Base-by-base conservation (phyloP, 1,140 invertebrate genomes). In the Vanessa atalanta region DNA sequence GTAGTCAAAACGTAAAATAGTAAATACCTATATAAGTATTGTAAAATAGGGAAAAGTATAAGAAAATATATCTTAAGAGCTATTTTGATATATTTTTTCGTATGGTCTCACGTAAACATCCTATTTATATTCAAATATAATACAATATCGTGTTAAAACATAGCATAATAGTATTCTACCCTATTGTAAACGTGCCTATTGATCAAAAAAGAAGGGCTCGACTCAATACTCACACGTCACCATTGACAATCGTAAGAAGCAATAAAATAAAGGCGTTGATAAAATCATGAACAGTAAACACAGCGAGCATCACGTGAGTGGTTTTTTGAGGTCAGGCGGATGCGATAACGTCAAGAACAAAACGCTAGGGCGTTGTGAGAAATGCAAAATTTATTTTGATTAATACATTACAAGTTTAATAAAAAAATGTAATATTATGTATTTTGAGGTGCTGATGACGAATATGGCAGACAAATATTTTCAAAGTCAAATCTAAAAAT, bases 251-350 rank as follows among this genome's bases (percentile, higher is more conserved):
- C 26, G 57, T 8, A 61, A 61, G 15, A 43, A 61, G 26, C 26
- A 61, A 61, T 61, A 61, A 31, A 37, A 13, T 61, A 16, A 16
- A 23, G 23, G 8, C 20, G n/a, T 57, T 50, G 48, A 57, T 23
- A n/a, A 37, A 26, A n/a, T 43, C 37, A 61, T 57, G 20, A 61
- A 61, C 26, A 31, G 57, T 37, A 61, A 61, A 61, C 20, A 57
- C 23, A 31, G 57, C 57, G 15, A 26, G 65, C 61, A 65, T 72
- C 70, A 72, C 70, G 70, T 72, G 70, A 55, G 61, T 51, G 26
- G 11, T 15, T n/a, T 61, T 61, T 15, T 72, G 70, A 72, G 70
- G 70, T 72, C 70, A 72, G 43, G 16, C 61, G 50, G 63, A 47
- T n/a, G 57, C 63, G 70, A 72, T 72, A 65, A 72, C 20, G 37